These are phyloP conservation scores for Sylvicapra grimmia DNA, from an alignment of 2,113 vertebrate genomes.

Conservation along the genomic window DNA sequence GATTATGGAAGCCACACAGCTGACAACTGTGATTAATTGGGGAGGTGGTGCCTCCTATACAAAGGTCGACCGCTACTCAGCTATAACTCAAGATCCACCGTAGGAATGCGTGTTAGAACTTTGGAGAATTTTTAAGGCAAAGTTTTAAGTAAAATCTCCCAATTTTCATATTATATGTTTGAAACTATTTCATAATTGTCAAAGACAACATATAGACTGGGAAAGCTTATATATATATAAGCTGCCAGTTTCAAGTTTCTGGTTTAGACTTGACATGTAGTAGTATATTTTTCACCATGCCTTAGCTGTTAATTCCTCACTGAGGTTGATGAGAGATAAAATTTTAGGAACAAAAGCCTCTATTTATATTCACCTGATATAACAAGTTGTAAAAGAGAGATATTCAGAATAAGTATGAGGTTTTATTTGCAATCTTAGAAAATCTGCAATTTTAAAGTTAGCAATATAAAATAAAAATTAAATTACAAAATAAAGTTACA, in stretches of 20 bases:
- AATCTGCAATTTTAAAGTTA: background rate
- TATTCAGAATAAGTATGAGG: background rate
- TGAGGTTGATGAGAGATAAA: background rate
- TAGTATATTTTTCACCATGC: background rate
- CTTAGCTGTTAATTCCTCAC: background rate
- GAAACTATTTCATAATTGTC: background rate
- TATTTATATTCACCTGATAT: background rate
- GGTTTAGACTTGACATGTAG: background rate
- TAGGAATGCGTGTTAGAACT: background rate
- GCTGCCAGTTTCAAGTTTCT: background rate
- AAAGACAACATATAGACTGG: background rate
- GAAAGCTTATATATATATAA: background rate
- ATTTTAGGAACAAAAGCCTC: background rate
- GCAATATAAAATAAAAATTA: background rate
- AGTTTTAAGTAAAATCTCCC: background rate
- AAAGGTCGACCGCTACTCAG: background rate
- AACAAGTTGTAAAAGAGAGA: background rate
- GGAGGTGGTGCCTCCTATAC: rapidly evolving
- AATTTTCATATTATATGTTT: background rate
- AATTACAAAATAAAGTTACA: background rate
- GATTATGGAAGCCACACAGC: background rate
- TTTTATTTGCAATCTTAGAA: background rate
- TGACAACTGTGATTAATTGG: background rate
- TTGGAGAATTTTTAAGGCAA: background rate
- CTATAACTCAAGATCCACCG: rapidly evolving